Base-by-base conservation (phyloP, 2,888 invertebrate genomes). In the Pristionchus arcanus region DNA sequence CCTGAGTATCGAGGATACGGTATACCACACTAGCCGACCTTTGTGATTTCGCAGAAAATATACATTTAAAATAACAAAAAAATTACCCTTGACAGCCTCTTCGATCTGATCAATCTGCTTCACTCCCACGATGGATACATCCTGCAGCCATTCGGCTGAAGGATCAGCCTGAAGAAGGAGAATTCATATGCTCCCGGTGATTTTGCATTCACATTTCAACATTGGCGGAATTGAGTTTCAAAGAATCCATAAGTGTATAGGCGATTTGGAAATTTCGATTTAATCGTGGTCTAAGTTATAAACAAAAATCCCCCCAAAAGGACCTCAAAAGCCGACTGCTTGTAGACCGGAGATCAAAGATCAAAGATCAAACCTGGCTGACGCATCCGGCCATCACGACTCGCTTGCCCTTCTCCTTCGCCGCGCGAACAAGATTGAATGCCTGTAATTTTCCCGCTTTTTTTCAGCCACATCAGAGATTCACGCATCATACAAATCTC, bases 341-440 rank as follows among this genome's bases (percentile, higher is more conserved):
- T 49, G 37, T 37, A 25, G 11, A 83, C 9, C 49, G 3, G 53
- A 53, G n/a, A 84, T 49, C 49, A 83, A 25, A 83, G 49, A 53
- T 53, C 83, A 84, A 84, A 84, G 55, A 42, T 66, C 66, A 66
- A 66, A 92, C 92, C 96, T 98, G 98, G 0, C 98, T 98, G 13
- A 99, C 98, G 95, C 99, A 99, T 0, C 99, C 99, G 0, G 99
- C 98, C n/a, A 98, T 97, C 3, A 99, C 98, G 28, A 99, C 97
- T 66, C 91, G 90, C 87, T 93, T 93, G 7, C 92, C 92, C 34
- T 89, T 63, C 28, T 91, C 90, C 37, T 91, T 90, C n/a, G 92
- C 93, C 68, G 91, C 89, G 19, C 90, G 88, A 1, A 93, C 92
- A 37, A 92, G 81, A 87, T 89, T 89, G 11, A 63, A 77, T 53